Conservation (phyloP, 2,113 vertebrate species). For the Brevimyrus niger region DNA sequence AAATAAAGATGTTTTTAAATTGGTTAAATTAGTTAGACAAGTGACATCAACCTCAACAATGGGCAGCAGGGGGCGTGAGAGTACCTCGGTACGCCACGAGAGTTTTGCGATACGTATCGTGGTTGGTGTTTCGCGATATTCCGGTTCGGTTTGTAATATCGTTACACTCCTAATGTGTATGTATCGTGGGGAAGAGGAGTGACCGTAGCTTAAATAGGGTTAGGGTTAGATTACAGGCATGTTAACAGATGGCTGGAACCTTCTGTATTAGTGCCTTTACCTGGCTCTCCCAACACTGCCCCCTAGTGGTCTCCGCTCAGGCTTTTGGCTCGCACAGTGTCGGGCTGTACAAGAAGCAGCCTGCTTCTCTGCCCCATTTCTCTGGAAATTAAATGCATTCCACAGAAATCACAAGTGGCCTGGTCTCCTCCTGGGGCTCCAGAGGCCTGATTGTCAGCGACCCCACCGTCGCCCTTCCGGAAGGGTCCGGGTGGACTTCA, state of each 20-base stretch:
- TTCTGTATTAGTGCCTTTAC: background rate
- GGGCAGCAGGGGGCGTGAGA: too few relatives aligned
- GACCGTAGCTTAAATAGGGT: background rate
- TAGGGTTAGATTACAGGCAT: background rate
- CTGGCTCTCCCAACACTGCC: background rate
- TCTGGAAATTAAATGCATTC: background rate
- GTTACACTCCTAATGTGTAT: too few relatives aligned
- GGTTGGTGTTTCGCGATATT: too few relatives aligned
- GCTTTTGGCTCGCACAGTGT: background rate
- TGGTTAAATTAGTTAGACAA: too few relatives aligned
- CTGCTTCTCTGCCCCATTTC: background rate
- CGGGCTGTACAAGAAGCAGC: background rate
- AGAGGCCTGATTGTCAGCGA: background rate
- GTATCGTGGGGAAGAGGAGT: too few relatives aligned
- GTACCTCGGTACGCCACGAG: too few relatives aligned
- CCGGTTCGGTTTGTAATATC: too few relatives aligned
- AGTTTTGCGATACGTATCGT: too few relatives aligned
- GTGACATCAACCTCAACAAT: too few relatives aligned
- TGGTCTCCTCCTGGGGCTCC: background rate
- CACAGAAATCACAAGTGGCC: background rate
- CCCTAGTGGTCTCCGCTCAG: background rate
- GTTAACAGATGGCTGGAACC: background rate
- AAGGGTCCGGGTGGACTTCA: background rate
- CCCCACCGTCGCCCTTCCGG: background rate
- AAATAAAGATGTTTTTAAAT: too few relatives aligned